These are phyloP conservation scores for Chaunax sp. DNA, from an alignment of 2,797 vertebrate species.

Conservation along the genomic window DNA sequence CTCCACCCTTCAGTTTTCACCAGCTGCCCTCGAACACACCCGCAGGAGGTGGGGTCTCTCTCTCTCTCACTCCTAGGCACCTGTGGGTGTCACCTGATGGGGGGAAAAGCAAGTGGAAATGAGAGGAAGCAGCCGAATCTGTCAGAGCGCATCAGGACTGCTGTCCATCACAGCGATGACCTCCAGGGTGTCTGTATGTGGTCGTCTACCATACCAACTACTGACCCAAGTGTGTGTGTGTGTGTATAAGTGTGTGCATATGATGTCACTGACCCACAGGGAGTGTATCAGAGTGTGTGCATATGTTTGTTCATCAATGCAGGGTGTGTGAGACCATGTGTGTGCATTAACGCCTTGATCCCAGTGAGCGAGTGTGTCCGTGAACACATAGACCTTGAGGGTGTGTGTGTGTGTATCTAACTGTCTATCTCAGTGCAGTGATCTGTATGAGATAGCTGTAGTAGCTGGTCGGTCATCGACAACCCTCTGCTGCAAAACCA, in stretches of 20 bases:
- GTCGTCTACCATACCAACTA: conserved; percentile 64
- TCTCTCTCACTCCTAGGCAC: conserved; percentile 76
- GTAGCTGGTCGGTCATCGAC: conserved; percentile 64
- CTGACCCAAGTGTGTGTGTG: conserved; percentile 60
- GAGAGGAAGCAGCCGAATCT: conserved; percentile 85
- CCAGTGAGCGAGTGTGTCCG: conserved; percentile 64
- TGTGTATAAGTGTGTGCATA: conserved; percentile 67
- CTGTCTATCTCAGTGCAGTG: conserved; percentile 65
- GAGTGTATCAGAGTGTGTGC: conserved; percentile 70
- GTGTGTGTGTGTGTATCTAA: conserved; percentile 59
- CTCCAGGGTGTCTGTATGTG: conserved; percentile 74
- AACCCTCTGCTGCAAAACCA: conserved; percentile 29
- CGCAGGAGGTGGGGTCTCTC: conserved; percentile 69
- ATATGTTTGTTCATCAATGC: conserved; percentile 77
- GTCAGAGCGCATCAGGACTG: conserved; percentile 80
- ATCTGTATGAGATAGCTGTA: conserved; percentile 69
- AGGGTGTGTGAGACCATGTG: conserved; percentile 74
- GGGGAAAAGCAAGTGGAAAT: conserved; percentile 80
- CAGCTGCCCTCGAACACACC: conserved; percentile 59
- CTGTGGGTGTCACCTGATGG: conserved; percentile 86
- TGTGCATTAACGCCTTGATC: conserved; percentile 74
- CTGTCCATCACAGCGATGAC: conserved; percentile 82
- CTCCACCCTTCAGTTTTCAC: conserved; percentile 40
- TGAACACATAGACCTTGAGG: conserved; percentile 75
- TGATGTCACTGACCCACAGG: conserved; percentile 79